Conservation (phyloP, 2,797 vertebrate species). For the Macroramphosus scolopax region DNA sequence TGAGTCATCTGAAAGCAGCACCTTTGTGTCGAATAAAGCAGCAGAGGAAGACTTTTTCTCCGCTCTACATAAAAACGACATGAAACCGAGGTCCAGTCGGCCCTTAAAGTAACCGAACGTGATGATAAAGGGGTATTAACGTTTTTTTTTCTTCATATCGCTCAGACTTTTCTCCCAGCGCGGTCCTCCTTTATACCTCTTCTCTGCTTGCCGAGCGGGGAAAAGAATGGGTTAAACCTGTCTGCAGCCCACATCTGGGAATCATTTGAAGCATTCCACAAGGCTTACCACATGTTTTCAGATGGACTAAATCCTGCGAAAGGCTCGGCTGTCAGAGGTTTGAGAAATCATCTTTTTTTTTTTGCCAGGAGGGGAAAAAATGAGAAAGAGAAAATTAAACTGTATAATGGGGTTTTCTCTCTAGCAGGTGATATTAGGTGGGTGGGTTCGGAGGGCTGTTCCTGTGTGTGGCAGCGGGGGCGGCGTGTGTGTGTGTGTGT, state of each 20-base stretch:
- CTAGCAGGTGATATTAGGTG: constrained; percentile 63
- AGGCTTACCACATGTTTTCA: constrained; percentile 87
- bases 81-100: constrained; percentile 67
- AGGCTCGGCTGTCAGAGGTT: constrained; percentile 80
- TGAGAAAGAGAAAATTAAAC: constrained; percentile 66
- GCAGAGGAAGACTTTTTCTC: constrained; percentile 72
- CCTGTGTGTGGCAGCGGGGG: constrained; percentile 12
- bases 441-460: constrained; percentile 18
- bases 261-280: constrained; percentile 85
- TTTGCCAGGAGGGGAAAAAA: constrained; percentile 57
- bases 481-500: too few relatives aligned
- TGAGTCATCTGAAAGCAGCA: constrained; percentile 72
- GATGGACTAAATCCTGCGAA: constrained; percentile 83
- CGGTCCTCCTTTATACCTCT: constrained; percentile 40
- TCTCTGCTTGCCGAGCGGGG: constrained; percentile 39
- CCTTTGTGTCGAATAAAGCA: constrained; percentile 65
- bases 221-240: constrained; percentile 79
- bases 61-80: constrained; percentile 69
- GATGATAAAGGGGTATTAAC: constrained; percentile 32
- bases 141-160: constrained; percentile 53
- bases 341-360: constrained; percentile 67
- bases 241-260: constrained; percentile 85
- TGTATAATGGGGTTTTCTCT: constrained; percentile 64
- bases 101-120: constrained; percentile 66
- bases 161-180: constrained; percentile 43